Evolutionary conservation across 2,888 invertebrate species (phyloP).

Genomic region (Eupithecia subumbrata): DNA sequence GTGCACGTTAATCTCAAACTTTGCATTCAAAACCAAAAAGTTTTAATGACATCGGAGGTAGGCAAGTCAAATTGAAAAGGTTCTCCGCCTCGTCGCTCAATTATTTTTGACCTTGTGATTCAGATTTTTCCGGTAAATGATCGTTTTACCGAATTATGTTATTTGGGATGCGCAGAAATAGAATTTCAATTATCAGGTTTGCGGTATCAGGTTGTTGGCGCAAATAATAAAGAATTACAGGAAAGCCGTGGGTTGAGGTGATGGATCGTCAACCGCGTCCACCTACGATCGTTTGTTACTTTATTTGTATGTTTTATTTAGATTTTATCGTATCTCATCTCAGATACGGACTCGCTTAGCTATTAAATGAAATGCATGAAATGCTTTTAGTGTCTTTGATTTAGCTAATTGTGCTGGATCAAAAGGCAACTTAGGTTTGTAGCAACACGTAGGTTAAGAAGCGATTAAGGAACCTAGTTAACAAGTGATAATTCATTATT

Average conservation of each 20-base stretch:
- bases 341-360: not conserved
- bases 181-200: conserved; percentile 1
- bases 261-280: not conserved
- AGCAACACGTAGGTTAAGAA: too few relatives aligned
- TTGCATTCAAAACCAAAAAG: conserved; percentile 19
- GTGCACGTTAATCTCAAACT: not conserved
- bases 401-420: too few relatives aligned
- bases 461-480: too few relatives aligned
- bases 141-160: not conserved
- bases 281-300: not conserved
- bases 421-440: too few relatives aligned
- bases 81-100: conserved; percentile 9
- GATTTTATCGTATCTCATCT: not conserved
- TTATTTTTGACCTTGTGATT: conserved; percentile 11
- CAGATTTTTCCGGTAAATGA: not conserved
- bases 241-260: not conserved
- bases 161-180: conserved; percentile 5
- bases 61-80: conserved; percentile 14
- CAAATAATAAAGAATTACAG: not conserved
- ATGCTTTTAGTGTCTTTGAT: not conserved
- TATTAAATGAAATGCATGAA: too few relatives aligned
- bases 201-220: not conserved
- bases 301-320: not conserved
- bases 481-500: too few relatives aligned
- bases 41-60: conserved; percentile 18